Base-by-base conservation (phyloP, 2,888 invertebrate species). In the Hedychridium roseum region DNA sequence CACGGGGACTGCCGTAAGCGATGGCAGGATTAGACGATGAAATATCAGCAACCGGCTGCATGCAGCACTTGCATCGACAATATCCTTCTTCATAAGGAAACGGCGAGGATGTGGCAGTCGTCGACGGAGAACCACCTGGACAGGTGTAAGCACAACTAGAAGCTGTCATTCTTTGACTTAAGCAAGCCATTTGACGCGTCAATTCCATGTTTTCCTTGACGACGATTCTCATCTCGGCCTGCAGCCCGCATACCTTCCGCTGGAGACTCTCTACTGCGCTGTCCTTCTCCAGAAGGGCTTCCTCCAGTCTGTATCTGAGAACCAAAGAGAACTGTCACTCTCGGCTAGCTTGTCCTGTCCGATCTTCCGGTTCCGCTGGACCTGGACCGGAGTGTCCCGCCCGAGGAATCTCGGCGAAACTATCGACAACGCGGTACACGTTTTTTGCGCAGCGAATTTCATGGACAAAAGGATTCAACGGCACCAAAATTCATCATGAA, bases 261-360 rank as follows among this genome's bases (percentile, higher is more conserved):
- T 86, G 83, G 28, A 87, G 82, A 4, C 81, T 82, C 65, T 88
- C 87, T 55, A 87, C 78, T 11, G 83, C 83, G 59, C 85, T 84
- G 60, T 88, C 87, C 61, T 86, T 86, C 27, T 83, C 83, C 74
- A 86, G 80, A 50, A 87, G 68, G 63, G 87, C 86, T 66, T 86
- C 85, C 68, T 87, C 86, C 54, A 88, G 76, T 59, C 85, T 81
- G 64, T 85, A 87, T 69, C 88, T 88, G 74, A 18, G 28, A 18
- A 12, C n/a, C n/a, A n/a, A n/a, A n/a, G n/a, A n/a, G n/a, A n/a
- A n/a, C n/a, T n/a, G n/a, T n/a, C n/a, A n/a, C n/a, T n/a, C n/a
- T n/a, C n/a, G n/a, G n/a, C n/a, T n/a, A n/a, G n/a, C n/a, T n/a
- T n/a, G n/a, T n/a, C n/a, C n/a, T n/a, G n/a, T n/a, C n/a, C n/a